Evolutionary conservation across 1,140 invertebrate species (phyloP).

Genomic region (Aethina tumida): DNA sequence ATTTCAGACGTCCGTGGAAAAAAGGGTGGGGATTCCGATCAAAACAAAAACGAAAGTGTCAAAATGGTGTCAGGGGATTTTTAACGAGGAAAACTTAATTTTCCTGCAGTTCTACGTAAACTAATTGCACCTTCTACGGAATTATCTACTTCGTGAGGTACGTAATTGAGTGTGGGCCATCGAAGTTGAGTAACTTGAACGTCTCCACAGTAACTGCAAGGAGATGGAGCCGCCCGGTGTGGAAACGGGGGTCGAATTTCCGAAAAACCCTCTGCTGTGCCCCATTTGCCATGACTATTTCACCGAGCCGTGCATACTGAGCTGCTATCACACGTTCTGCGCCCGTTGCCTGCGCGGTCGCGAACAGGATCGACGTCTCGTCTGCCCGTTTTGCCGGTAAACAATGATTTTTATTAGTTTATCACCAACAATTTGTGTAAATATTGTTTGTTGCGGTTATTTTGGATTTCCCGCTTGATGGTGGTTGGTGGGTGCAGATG

Average conservation of each 20-base stretch:
- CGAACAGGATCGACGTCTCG: slow-evolving; percentile 48
- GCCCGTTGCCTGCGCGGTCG: slow-evolving; percentile 50
- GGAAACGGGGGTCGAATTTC: slow-evolving; percentile 31
- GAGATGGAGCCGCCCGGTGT: slow-evolving; percentile 32
- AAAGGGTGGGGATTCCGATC: no score
- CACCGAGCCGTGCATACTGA: slow-evolving; percentile 54
- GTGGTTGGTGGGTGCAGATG: no score
- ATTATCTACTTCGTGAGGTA: slow-evolving; percentile 33
- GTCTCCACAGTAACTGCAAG: slow-evolving; percentile 20
- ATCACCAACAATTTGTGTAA: not conserved
- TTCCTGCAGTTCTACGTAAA: no score
- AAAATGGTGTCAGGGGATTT: no score
- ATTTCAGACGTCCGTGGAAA: no score
- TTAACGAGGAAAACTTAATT: no score
- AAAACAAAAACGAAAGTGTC: no score
- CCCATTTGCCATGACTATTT: slow-evolving; percentile 58
- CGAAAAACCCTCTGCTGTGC: slow-evolving; percentile 52
- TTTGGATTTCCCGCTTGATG: no score
- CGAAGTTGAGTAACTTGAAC: not conserved
- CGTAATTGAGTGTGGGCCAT: slow-evolving; percentile 7
- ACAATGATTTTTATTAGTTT: no score
- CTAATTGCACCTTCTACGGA: no score
- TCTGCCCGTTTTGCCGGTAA: slow-evolving; percentile 60
- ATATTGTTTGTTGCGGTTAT: no score
- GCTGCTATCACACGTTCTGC: slow-evolving; percentile 62